These are phyloP conservation scores for Drosophila cognata DNA, from an alignment of 2,888 invertebrate genomes.

Conservation along the genomic window DNA sequence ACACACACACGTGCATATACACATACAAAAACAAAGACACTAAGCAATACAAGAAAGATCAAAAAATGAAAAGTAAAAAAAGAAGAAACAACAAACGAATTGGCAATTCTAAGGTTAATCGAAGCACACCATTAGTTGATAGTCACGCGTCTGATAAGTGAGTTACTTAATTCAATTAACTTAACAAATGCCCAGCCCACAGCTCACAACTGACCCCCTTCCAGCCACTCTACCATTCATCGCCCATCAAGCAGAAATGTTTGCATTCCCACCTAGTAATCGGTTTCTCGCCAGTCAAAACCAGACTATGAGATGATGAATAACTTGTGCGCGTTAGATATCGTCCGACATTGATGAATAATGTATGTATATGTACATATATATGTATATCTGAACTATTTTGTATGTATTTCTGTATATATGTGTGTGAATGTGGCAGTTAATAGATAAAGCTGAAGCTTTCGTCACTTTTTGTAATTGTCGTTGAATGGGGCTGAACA, in stretches of 20 bases:
- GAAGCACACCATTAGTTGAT: conserved; percentile 70
- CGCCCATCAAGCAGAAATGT: not conserved
- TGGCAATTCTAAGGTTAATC: conserved; percentile 74
- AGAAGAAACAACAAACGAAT: conserved; percentile 48
- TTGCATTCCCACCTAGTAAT: conserved; percentile 15
- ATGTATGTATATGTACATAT: conserved; percentile 32
- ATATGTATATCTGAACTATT: conserved; percentile 15
- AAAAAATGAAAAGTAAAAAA: conserved; percentile 17
- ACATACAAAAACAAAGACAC: conserved; percentile 30
- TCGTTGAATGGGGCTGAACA: conserved; percentile 40
- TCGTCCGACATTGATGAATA: conserved; percentile 54
- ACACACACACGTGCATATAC: conserved; percentile 3
- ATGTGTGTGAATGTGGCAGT: conserved; percentile 12
- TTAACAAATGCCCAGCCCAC: conserved; percentile 32
- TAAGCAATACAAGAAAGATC: conserved; percentile 28
- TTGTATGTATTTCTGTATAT: conserved; percentile 14
- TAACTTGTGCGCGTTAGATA: conserved; percentile 53
- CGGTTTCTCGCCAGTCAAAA: conserved; percentile 25
- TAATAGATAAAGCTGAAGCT: conserved; percentile 39
- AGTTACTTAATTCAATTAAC: conserved; percentile 77
- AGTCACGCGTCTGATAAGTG: conserved; percentile 78
- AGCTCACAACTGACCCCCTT: not conserved
- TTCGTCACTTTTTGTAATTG: conserved; percentile 53
- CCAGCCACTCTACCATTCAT: not conserved
- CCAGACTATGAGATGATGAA: conserved; percentile 50